A percentile compares a stretch with the other conserved stretches of the same genome.
These are phyloP conservation scores for Crocodylus rhombifer DNA, from an alignment of 2,797 vertebrate species.

Conservation along the genomic window DNA sequence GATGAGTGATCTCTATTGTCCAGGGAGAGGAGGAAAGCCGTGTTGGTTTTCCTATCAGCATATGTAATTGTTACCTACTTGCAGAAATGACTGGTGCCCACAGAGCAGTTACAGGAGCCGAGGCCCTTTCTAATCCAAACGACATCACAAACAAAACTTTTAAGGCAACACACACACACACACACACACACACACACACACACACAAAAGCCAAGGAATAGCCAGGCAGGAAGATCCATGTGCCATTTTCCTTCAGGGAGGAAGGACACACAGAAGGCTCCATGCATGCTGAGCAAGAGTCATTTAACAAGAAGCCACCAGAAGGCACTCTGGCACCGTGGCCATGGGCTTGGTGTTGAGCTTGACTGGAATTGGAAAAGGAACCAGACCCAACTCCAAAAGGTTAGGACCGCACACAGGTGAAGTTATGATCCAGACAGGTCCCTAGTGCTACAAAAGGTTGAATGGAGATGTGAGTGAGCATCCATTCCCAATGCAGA, in stretches of 20 bases:
- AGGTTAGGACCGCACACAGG: not conserved
- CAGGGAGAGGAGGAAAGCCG: too few species aligned
- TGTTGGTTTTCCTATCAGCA: too few species aligned
- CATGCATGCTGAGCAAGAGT: not conserved
- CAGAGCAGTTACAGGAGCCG: not conserved
- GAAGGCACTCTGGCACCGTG: not conserved
- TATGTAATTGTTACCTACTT: too few species aligned
- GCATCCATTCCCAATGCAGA: not conserved
- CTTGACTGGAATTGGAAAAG: not conserved
- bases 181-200: too few species aligned
- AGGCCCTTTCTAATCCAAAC: conserved; percentile 8
- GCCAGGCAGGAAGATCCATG: not conserved
- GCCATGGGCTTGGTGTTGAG: not conserved
- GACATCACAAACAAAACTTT: too few species aligned
- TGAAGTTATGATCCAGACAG: not conserved
- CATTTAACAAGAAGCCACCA: not conserved
- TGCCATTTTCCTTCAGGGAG: not conserved
- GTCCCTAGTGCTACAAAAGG: not conserved
- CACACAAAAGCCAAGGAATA: too few species aligned
- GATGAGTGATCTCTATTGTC: too few species aligned
- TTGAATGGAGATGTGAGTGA: not conserved
- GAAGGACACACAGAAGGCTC: conserved; percentile 38
- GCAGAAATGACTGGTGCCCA: not conserved
- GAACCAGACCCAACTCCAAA: not conserved
- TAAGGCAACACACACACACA: too few species aligned